Evolutionary conservation across 2,113 vertebrate species (phyloP).

Genomic region (Odontesthes bonariensis): DNA sequence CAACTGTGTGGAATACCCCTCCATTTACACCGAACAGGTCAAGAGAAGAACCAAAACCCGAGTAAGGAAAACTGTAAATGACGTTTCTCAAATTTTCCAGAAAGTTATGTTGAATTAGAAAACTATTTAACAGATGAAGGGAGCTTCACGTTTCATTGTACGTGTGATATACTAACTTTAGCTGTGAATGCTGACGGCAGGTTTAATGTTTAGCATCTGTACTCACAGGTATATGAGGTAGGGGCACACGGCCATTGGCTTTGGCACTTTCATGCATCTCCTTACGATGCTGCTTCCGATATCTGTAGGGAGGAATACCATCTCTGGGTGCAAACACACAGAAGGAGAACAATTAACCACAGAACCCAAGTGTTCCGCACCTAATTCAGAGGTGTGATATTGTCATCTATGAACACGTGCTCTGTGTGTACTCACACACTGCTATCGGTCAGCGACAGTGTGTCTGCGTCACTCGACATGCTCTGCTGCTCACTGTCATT

Average conservation of each 20-base stretch:
- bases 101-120: too few relatives aligned
- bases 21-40: too few relatives aligned
- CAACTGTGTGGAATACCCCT: neutral
- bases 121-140: too few relatives aligned
- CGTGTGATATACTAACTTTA: neutral
- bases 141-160: neutral
- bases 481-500: slow-evolving; percentile 99
- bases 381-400: neutral
- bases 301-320: slow-evolving; percentile 94
- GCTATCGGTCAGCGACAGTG: slow-evolving; percentile 96
- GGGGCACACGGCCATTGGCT: slow-evolving; percentile 96
- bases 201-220: neutral
- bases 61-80: too few relatives aligned
- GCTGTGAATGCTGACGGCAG: neutral
- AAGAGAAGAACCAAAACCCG: too few relatives aligned
- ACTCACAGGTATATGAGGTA: slow-evolving; percentile 99
- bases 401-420: neutral
- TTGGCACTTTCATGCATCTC: slow-evolving; percentile 99
- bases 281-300: slow-evolving; percentile 95
- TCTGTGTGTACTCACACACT: slow-evolving; percentile 86
- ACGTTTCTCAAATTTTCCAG: too few relatives aligned
- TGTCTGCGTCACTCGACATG: slow-evolving; percentile 98
- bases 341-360: slow-evolving; percentile 16
- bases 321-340: slow-evolving; percentile 82
- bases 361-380: neutral